Conservation (phyloP, 2,888 invertebrate genomes). For the Stramonita haemastoma region DNA sequence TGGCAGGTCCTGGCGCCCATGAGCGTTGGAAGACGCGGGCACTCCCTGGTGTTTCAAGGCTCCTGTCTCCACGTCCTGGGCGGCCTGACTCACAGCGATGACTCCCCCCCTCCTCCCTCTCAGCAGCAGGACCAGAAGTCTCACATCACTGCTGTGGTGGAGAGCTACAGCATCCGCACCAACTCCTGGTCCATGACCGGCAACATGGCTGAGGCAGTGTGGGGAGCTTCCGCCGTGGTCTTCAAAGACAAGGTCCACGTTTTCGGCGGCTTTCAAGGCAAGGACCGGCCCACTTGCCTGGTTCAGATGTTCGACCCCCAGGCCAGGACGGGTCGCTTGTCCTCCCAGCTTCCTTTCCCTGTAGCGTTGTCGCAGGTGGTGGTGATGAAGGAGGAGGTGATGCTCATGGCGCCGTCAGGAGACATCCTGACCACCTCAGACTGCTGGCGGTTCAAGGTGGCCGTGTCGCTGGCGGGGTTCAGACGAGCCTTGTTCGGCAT, state of each 20-base stretch:
- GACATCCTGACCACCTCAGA: conserved; percentile 45
- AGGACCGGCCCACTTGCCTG: conserved; percentile 42
- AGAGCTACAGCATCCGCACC: conserved; percentile 43
- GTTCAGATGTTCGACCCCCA: conserved; percentile 45
- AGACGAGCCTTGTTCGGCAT: conserved; percentile 46
- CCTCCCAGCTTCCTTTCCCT: conserved; percentile 46
- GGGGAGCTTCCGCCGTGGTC: conserved; percentile 47
- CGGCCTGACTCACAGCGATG: conserved; percentile 41
- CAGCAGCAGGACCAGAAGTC: not conserved
- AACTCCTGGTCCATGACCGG: conserved; percentile 44
- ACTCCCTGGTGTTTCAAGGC: conserved; percentile 41
- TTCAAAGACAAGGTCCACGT: conserved; percentile 41
- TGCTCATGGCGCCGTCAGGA: conserved; percentile 48
- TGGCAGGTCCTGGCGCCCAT: conserved; percentile 48
- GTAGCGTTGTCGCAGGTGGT: conserved; percentile 43
- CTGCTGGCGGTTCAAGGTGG: conserved; percentile 44
- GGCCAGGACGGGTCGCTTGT: not conserved
- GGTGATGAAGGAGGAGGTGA: conserved; percentile 32
- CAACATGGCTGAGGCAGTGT: conserved; percentile 42
- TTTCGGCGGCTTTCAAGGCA: conserved; percentile 44
- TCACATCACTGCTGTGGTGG: conserved; percentile 39
- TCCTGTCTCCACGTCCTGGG: conserved; percentile 43
- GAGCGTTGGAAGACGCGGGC: conserved; percentile 46
- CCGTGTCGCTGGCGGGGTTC: conserved; percentile 43
- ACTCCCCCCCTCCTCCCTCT: not conserved